Evolutionary conservation across 2,888 invertebrate genomes (phyloP).

Genomic region (Cancer borealis): DNA sequence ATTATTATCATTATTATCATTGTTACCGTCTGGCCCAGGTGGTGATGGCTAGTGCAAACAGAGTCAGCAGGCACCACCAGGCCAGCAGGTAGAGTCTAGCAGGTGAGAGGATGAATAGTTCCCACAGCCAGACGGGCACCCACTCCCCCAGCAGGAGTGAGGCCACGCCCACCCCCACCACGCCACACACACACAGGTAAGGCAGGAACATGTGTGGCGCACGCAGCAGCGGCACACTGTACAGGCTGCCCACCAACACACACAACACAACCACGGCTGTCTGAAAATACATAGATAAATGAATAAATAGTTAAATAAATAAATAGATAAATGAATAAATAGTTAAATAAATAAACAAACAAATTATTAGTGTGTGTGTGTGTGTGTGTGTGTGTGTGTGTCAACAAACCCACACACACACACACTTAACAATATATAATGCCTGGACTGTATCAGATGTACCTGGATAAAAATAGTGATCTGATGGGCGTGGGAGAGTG

Average conservation of each 20-base stretch:
- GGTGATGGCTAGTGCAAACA: slow-evolving; percentile 54
- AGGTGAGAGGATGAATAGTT: slow-evolving; percentile 28
- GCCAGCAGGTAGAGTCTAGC: slow-evolving; percentile 53
- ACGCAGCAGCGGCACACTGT: slow-evolving; percentile 50
- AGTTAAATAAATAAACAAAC: too few species aligned
- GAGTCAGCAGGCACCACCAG: slow-evolving; percentile 56
- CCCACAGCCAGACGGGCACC: slow-evolving; percentile 69
- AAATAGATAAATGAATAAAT: too few species aligned
- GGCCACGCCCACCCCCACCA: slow-evolving; percentile 58
- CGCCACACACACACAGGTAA: slow-evolving; percentile 57
- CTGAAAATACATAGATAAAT: slow-evolving; percentile 25
- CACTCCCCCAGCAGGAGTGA: slow-evolving; percentile 70
- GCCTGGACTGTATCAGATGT: not conserved
- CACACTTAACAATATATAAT: too few species aligned
- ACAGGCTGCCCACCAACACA: slow-evolving; percentile 39
- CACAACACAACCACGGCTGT: slow-evolving; percentile 65
- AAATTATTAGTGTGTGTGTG: too few species aligned
- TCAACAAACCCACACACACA: too few species aligned
- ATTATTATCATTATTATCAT: not conserved
- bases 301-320: too few species aligned
- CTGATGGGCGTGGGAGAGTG: slow-evolving; percentile 48
- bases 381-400: too few species aligned
- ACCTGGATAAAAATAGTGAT: slow-evolving; percentile 68
- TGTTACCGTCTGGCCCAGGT: slow-evolving; percentile 63
- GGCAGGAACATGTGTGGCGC: slow-evolving; percentile 61